Conservation (phyloP, 2,888 invertebrate genomes). For the Seira sanloemensis region DNA sequence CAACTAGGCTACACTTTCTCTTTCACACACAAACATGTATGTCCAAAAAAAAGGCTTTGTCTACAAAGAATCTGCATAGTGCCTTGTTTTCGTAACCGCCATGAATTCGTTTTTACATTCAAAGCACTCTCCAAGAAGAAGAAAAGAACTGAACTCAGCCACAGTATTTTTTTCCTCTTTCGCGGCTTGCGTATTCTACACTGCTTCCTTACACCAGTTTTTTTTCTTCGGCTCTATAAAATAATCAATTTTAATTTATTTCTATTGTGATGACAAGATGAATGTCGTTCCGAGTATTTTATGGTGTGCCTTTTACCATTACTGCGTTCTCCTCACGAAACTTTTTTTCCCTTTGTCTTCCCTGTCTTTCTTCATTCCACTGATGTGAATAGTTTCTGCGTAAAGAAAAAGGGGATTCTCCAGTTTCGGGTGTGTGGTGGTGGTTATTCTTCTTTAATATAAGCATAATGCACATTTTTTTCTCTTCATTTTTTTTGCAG, state of each 20-base stretch:
- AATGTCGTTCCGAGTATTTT: slow-evolving; percentile 59
- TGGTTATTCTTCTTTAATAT: background rate
- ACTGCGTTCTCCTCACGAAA: slow-evolving; percentile 2
- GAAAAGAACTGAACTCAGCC: too few species aligned
- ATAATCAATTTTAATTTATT: slow-evolving; percentile 64
- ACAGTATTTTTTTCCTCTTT: background rate
- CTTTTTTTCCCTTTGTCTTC: slow-evolving; percentile 15
- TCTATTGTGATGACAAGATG: slow-evolving; percentile 60
- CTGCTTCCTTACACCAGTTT: background rate
- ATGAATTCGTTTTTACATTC: too few species aligned
- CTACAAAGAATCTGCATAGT: too few species aligned
- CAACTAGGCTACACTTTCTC: too few species aligned
- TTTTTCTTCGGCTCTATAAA: slow-evolving; percentile 21
- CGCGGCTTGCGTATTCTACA: too few species aligned
- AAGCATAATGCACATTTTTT: background rate
- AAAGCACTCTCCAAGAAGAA: too few species aligned
- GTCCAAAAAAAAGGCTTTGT: too few species aligned
- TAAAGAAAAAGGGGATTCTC: too few species aligned
- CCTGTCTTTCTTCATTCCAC: slow-evolving; percentile 14
- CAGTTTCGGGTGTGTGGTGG: background rate
- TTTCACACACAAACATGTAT: too few species aligned
- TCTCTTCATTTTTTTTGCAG: background rate
- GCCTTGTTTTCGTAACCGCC: too few species aligned
- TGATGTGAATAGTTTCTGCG: background rate
- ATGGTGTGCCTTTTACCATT: slow-evolving; percentile 50